Conservation (phyloP, 2,888 invertebrate species). For the Leptarthrus brevirostris region DNA sequence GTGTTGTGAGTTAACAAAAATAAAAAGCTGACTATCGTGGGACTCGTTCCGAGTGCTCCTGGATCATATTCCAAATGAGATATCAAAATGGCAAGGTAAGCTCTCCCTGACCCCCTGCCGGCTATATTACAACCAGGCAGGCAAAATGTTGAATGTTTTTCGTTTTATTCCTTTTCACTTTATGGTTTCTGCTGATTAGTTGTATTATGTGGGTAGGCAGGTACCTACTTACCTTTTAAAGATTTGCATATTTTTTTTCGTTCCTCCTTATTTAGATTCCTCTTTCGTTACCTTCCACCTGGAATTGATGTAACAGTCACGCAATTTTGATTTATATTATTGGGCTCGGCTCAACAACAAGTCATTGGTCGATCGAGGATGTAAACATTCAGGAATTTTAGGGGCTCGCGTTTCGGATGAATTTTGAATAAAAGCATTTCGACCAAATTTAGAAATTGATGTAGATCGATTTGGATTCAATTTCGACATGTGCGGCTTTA, state of each 20-base stretch:
- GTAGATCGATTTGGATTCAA: no score
- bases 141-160: conserved; percentile 1
- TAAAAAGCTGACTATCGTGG: neutral
- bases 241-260: conserved; percentile 21
- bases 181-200: conserved; percentile 30
- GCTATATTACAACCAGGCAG: neutral
- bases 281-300: neutral
- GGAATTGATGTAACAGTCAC: neutral
- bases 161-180: neutral
- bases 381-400: neutral
- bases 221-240: neutral
- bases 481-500: no score
- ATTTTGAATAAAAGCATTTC: no score
- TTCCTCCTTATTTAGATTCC: neutral
- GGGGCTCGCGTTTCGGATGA: no score
- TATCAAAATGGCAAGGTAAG: conserved; percentile 42
- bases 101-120: neutral
- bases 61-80: conserved; percentile 36
- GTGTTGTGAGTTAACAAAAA: neutral
- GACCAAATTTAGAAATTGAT: no score
- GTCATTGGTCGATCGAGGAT: neutral
- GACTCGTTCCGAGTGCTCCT: neutral
- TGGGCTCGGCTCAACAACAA: neutral
- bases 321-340: neutral
- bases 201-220: neutral